Evolutionary conservation across 2,113 vertebrate genomes (phyloP).

Genomic region (Sturnira hondurensis): DNA sequence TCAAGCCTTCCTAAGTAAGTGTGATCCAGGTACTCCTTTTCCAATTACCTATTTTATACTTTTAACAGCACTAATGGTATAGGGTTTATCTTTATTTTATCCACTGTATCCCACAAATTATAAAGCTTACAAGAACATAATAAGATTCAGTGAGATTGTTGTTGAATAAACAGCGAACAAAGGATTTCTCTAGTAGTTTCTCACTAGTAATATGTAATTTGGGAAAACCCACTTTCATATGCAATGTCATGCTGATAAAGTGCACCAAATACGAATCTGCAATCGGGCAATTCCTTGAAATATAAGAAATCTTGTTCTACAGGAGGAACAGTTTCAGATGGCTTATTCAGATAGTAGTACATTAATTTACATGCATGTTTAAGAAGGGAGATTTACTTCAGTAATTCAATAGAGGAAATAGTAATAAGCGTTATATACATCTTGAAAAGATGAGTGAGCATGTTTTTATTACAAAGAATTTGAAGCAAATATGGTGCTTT

Average conservation of each 20-base stretch:
- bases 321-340: neutral
- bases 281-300: neutral
- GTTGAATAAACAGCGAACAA: neutral
- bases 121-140: neutral
- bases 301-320: neutral
- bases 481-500: neutral
- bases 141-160: neutral
- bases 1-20: neutral
- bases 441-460: neutral
- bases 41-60: neutral
- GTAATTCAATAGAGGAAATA: neutral
- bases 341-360: neutral
- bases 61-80: neutral
- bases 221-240: neutral
- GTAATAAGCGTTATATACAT: neutral
- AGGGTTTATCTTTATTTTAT: neutral
- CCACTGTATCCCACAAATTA: neutral
- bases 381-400: neutral
- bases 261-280: neutral
- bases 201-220: neutral
- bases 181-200: neutral
- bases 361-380: neutral
- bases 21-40: neutral
- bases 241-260: neutral
- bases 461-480: neutral